Base-by-base conservation (phyloP, 53 echinoderm and acorn worm genomes). In the Henricia sp. region DNA sequence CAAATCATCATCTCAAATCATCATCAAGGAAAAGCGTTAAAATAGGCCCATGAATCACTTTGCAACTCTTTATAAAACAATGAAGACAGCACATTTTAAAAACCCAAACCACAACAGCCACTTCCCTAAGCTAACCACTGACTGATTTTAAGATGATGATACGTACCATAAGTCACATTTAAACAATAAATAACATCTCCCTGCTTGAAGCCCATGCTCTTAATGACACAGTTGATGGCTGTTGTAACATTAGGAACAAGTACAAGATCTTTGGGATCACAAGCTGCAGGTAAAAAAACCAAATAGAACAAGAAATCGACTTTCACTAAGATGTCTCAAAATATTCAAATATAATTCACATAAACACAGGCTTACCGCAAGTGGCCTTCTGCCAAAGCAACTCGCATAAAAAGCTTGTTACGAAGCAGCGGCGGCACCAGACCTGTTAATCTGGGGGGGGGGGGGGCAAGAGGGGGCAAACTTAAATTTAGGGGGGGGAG, bases 111-210 rank as follows among this genome's bases (percentile, higher is more conserved):
- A n/a, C n/a, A n/a, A n/a, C n/a, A n/a, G n/a, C n/a, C n/a, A n/a
- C n/a, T n/a, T n/a, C n/a, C n/a, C n/a, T n/a, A n/a, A n/a, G n/a
- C n/a, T n/a, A n/a, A n/a, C n/a, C n/a, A n/a, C n/a, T n/a, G n/a
- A n/a, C n/a, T n/a, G n/a, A n/a, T n/a, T n/a, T n/a, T n/a, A n/a
- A n/a, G n/a, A n/a, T n/a, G n/a, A n/a, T n/a, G n/a, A n/a, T n/a
- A n/a, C 58, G 2, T 94, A 91, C 94, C 94, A 71, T 94, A 94
- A 29, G 91, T 91, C 4, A 89, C 77, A 58, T 86, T 89, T 0
- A 94, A 59, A 66, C 74, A 86, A 62, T 89, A 94, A 28, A 94
- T 86, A 37, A 52, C 62, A 60, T 94, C 94, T 32, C 86, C 94
- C 16, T 77, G 60, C 33, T 94, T 85, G 86, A 94, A 91, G 68